Evolutionary conservation across 2,797 vertebrate species (phyloP), one percentile per base, ranked within the genome.

Genomic region (Clangula hyemalis): DNA sequence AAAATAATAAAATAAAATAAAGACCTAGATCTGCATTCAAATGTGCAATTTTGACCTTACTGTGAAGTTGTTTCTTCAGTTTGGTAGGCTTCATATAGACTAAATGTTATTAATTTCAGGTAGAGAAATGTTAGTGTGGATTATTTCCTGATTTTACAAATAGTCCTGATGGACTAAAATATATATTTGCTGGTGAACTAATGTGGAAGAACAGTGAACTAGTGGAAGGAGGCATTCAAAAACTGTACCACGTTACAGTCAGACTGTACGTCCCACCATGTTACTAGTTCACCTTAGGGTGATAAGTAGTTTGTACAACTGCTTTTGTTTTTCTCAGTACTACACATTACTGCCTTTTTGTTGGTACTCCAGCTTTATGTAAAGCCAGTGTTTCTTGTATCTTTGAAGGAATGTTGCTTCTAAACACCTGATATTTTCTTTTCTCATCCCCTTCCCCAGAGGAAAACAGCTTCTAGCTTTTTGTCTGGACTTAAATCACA

Each of bases 1-100:
- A 60, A 57, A 69, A 20, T 45, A 45, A 45, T 45, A 81, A 78
- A 36, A 88, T 56, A 57, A 49, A 69, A 21, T 79, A 75, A 36
- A 89, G 56, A 45, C 70, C 65, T n/a, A 2, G 4, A 61, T 82
- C 64, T 92, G 75, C 45, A 62, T 69, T 90, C 21, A 2, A 68
- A 85, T 68, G 25, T 71, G 74, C 87, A 20, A 53, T 84, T 94
- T 91, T 95, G 79, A 85, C 47, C 51, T 75, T 53, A 62, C n/a
- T 56, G 34, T 57, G 83, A 88, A 77, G 64, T 85, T 74, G 41
- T 73, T 94, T 69, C 54, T 41, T 90, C 65, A 64, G 47, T 21
- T 88, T 88, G 36, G 22, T 60, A 65, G 19, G 30, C 36, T 89
- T 32, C 53, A 10, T 15, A 49, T 69, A 76, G 68, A 73, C 39